Evolutionary conservation across 2,113 vertebrate species (phyloP), one percentile per base, ranked within the genome.

Genomic region (Melospiza melodia): DNA sequence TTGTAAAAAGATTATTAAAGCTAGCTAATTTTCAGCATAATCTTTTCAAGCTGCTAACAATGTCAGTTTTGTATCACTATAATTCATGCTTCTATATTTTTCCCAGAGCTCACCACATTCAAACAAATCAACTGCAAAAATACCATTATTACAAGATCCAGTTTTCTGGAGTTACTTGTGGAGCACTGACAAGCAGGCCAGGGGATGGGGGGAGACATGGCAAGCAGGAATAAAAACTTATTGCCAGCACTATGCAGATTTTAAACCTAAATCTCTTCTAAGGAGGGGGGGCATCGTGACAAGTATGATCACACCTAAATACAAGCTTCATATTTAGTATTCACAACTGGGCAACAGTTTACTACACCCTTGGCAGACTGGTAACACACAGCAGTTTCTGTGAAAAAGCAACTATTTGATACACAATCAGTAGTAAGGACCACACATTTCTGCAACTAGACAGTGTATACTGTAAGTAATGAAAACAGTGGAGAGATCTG

Each of bases 41-140:
- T 66, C 59, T 91, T 93, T 87, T 80, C 87, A 94, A 91, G 35
- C 28, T 77, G 67, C 30, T 88, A 93, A 95, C 43, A 95, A 91
- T 49, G 43, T 33, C 89, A 79, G 18, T 90, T 91, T 58, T 79
- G 58, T 66, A 63, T 48, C 78, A 85, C 63, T 80, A 2, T 28
- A 95, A 75, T 73, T 79, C 89, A 94, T 16, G 13, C 35, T 88
- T 90, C 54, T 84, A 48, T 86, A 43, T 77, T 78, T 86, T 81
- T 88, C 87, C 59, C 85, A 79, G 52, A 89, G 43, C 57, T 74
- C n/a, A 78, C 37, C 69, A 84, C 31, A 54, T 78, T 95, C 72
- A 94, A 81, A 89, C 35, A 88, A 67, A 89, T 37, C 48, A 88
- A 46, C 31, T 61, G 72, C 33, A 86, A 75, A 95, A 93, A 75